These are phyloP conservation scores for Chloebia gouldiae DNA, from an alignment of 2,113 vertebrate genomes.

Conservation along the genomic window DNA sequence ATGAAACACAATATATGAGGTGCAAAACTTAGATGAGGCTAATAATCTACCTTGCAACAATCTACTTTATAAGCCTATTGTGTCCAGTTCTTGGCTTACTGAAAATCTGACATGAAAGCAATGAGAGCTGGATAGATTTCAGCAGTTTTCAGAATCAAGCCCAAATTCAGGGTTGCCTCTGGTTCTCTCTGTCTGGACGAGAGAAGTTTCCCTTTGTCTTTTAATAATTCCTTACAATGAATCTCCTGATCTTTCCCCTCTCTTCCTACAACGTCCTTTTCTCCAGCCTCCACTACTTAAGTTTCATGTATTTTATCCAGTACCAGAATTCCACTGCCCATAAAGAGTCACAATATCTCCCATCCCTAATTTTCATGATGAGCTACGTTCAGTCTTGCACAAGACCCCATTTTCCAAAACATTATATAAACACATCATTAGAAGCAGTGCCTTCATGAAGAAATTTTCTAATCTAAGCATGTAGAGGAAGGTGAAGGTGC, in stretches of 20 bases:
- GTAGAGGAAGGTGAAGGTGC: background rate
- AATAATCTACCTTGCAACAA: background rate
- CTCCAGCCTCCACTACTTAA: background rate
- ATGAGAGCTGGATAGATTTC: background rate
- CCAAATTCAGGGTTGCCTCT: background rate
- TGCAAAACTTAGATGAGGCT: background rate
- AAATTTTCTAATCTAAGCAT: background rate
- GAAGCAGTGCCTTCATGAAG: background rate
- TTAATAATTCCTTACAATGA: background rate
- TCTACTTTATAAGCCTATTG: background rate
- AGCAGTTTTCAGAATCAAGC: background rate
- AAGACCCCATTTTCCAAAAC: background rate
- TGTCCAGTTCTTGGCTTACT: background rate
- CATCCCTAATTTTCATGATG: background rate
- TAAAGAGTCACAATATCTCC: background rate
- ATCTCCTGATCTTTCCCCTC: background rate
- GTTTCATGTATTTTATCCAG: background rate
- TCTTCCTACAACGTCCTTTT: background rate
- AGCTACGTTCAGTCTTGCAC: background rate
- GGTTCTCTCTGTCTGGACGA: accelerated
- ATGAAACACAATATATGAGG: background rate
- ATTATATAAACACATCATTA: background rate
- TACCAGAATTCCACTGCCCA: background rate
- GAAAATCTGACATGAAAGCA: background rate
- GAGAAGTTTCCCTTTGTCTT: background rate